Evolutionary conservation across 2,888 invertebrate genomes (phyloP), one percentile per base, ranked within the genome.

Genomic region (Drosophila neoperkinsi): DNA sequence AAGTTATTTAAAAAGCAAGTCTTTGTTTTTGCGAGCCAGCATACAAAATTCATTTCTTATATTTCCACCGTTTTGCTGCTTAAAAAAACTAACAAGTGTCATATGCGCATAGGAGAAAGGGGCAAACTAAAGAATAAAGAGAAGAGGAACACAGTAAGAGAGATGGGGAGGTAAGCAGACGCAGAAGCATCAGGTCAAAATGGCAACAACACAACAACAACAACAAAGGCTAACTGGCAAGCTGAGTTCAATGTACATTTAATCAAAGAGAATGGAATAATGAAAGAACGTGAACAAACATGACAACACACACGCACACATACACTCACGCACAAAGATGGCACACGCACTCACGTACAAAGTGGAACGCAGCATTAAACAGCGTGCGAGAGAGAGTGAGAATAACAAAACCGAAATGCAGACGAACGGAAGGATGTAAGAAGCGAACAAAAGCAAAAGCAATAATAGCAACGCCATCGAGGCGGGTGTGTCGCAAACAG

Each of bases 231-330:
- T 52, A 56, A 67, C 63, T 72, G 72, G 62, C 49, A 62, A 69
- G 77, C 71, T 70, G 71, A 82, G 78, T 81, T 90, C 90, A 90
- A 88, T 88, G 90, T 82, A 90, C 90, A 90, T 78, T 88, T 82
- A 88, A 88, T 88, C 83, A 88, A 84, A 81, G 80, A 77, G 80
- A 87, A 79, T 59, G 66, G 62, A 34, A 69, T 77, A 79, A 74
- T 80, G 74, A 81, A 79, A 85, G 77, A 90, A 83, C 71, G 70
- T 65, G 77, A 77, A 82, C 71, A 84, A 79, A 79, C 77, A 71
- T 59, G 33, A 30, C 41, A 16, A 21, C 41, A 49, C 33, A 21
- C 41, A 38, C 51, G 41, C 31, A 70, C 56, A 73, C 50, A 56
- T 38, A 28, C 21, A 43, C 13, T 46, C 11, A 57, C 30, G 72